phyloP scores from a whole-genome alignment of 2,113 vertebrate genomes.

The Rhea americana region DNA sequence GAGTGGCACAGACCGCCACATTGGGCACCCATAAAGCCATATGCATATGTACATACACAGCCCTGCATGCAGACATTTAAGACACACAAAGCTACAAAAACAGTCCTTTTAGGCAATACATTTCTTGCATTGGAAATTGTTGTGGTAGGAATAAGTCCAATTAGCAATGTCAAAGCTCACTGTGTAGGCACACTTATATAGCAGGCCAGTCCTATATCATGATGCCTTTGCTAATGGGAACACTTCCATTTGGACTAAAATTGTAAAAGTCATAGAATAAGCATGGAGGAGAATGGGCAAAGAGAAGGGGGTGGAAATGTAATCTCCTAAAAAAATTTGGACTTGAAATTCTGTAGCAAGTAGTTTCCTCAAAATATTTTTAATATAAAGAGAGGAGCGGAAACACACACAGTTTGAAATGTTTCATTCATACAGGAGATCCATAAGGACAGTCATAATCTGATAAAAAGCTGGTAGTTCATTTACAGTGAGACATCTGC shows the following conservation, averaged over 20 bases:
- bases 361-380: background rate
- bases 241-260: background rate
- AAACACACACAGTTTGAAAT: no score
- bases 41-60: background rate
- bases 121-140: background rate
- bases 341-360: background rate
- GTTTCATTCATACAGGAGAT: background rate
- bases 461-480: background rate
- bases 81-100: background rate
- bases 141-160: background rate
- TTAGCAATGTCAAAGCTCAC: no score
- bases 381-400: background rate
- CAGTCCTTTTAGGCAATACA: no score
- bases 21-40: background rate
- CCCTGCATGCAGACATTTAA: background rate
- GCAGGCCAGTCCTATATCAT: rapidly evolving
- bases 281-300: background rate
- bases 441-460: background rate
- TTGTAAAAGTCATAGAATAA: background rate
- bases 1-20: background rate
- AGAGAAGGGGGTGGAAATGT: background rate
- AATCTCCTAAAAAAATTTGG: background rate
- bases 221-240: background rate
- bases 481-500: background rate
- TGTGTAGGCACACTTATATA: no score